Conservation (phyloP, 1,140 invertebrate genomes). For the Lepidurus arcticus region DNA sequence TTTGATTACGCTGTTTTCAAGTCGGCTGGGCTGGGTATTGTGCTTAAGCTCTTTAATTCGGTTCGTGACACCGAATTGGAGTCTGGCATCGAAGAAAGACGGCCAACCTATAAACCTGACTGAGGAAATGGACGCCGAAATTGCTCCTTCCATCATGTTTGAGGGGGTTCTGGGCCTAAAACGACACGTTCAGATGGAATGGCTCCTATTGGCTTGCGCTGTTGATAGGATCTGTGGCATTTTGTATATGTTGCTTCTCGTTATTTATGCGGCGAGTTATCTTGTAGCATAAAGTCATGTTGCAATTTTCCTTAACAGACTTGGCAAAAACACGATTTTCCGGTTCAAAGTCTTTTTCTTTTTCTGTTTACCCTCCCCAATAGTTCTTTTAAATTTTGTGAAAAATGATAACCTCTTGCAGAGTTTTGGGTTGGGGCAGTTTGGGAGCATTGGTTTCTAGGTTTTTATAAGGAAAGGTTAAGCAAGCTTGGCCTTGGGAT, state of each 20-base stretch:
- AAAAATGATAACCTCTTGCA: neutral
- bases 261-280: slow-evolving; percentile 7
- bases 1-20: neutral
- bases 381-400: neutral
- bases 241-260: neutral
- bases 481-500: neutral
- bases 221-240: neutral
- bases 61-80: neutral
- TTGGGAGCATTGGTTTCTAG: neutral
- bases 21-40: neutral
- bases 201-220: neutral
- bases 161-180: neutral
- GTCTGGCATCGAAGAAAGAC: neutral
- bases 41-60: neutral
- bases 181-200: neutral
- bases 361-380: neutral
- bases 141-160: neutral
- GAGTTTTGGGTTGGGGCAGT: neutral
- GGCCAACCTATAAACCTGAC: neutral
- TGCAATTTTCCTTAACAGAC: neutral
- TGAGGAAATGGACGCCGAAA: neutral
- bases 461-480: neutral
- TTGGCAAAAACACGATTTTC: neutral
- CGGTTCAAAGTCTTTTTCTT: neutral
- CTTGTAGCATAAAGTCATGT: neutral